Conservation (phyloP, 2,888 invertebrate genomes). For the Chironomus tentans region DNA sequence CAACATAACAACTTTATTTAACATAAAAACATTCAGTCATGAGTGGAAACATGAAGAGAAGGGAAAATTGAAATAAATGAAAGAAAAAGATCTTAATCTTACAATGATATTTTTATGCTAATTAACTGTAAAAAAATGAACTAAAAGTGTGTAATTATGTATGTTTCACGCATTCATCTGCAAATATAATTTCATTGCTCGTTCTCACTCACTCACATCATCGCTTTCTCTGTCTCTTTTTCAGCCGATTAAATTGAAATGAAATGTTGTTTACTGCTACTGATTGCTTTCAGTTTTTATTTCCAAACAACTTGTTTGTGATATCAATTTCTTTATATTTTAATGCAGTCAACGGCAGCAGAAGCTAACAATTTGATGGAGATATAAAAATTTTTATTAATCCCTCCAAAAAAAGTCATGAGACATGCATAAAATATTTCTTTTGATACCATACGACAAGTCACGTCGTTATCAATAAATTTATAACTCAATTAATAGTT, state of each 20-base stretch:
- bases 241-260: not conserved
- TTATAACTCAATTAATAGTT: constrained; percentile 4
- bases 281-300: not conserved
- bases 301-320: not conserved
- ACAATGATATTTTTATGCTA: constrained; percentile 23
- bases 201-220: not conserved
- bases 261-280: not conserved
- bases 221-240: not conserved
- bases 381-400: constrained; percentile 7
- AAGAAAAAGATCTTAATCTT: constrained; percentile 11
- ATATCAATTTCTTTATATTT: not conserved
- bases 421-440: too few relatives aligned
- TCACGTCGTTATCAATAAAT: constrained; percentile 3
- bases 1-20: not conserved
- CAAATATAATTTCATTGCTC: not conserved
- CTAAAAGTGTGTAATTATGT: constrained; percentile 21
- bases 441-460: not conserved
- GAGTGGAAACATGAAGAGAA: not conserved
- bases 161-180: constrained; percentile 12
- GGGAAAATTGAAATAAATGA: not conserved
- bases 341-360: not conserved
- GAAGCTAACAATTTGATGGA: not conserved
- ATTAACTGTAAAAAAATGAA: constrained; percentile 20
- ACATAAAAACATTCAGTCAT: not conserved
- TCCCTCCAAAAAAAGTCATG: not conserved